A percentile compares a stretch with the other conserved stretches of the same genome.
Conservation (phyloP, 1,140 invertebrate genomes). For the Papilio xuthus region DNA sequence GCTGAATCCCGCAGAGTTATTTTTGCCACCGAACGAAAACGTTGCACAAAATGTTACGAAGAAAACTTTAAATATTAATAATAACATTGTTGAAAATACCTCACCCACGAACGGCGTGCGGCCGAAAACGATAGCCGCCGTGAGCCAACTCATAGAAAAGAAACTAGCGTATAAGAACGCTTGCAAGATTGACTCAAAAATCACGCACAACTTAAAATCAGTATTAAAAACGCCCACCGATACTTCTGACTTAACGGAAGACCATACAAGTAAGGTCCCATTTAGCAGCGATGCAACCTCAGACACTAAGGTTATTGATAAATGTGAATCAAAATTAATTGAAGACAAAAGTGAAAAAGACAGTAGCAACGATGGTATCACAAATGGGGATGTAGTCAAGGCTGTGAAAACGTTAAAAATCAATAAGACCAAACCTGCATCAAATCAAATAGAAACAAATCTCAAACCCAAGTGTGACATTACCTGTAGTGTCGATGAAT, state of each 20-base stretch:
- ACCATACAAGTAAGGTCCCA: conserved; percentile 45
- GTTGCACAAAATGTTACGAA: conserved; percentile 60
- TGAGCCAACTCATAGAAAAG: conserved; percentile 67
- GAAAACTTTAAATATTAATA: conserved; percentile 77
- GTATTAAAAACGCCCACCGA: conserved; percentile 71
- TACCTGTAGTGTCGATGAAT: conserved; percentile 48
- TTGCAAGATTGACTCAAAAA: conserved; percentile 72
- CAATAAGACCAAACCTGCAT: conserved; percentile 44
- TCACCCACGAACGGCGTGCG: conserved; percentile 63
- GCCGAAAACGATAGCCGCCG: conserved; percentile 72
- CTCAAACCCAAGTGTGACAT: conserved; percentile 30
- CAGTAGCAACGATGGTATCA: conserved; percentile 45
- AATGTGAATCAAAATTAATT: conserved; percentile 42
- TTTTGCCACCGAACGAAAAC: conserved; percentile 68
- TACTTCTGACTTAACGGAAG: conserved; percentile 59
- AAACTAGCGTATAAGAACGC: conserved; percentile 73
- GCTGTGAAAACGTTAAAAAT: conserved; percentile 45
- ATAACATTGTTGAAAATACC: conserved; percentile 81
- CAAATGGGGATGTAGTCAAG: conserved; percentile 33
- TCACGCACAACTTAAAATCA: conserved; percentile 69
- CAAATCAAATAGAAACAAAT: conserved; percentile 44
- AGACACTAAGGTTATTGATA: conserved; percentile 44
- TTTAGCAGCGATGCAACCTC: conserved; percentile 45
- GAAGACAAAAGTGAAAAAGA: conserved; percentile 53
- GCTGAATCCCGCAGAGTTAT: conserved; percentile 74